Evolutionary conservation across 2,113 vertebrate species (phyloP).

Genomic region (Danionella cerebrum): DNA sequence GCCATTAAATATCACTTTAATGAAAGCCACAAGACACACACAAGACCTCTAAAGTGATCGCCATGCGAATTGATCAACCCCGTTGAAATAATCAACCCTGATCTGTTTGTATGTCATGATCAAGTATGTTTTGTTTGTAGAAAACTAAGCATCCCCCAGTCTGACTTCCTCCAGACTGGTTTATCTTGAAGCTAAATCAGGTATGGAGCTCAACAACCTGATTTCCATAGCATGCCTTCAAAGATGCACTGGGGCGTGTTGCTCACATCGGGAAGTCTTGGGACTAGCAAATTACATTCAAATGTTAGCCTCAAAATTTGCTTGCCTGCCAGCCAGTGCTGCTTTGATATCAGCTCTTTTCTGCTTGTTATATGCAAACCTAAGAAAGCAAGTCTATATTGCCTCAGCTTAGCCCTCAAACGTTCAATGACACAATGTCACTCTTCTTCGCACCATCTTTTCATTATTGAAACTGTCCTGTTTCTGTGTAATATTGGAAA

Average conservation of each 20-base stretch:
- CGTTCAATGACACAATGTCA: not conserved
- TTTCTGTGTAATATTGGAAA: too few relatives aligned
- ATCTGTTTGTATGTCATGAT: too few relatives aligned
- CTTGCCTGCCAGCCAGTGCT: constrained; percentile 50
- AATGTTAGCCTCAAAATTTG: constrained; percentile 70
- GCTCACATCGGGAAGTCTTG: constrained; percentile 67
- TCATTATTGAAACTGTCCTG: too few relatives aligned
- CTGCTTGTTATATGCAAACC: constrained; percentile 68
- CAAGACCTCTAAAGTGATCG: too few relatives aligned
- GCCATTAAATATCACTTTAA: too few relatives aligned
- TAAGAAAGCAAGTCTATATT: constrained; percentile 6
- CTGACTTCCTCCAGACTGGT: not conserved
- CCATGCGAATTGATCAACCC: too few relatives aligned
- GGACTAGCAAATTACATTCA: constrained; percentile 70
- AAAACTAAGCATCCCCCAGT: not conserved
- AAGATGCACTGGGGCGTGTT: constrained; percentile 56
- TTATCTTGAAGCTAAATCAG: not conserved
- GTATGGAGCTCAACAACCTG: constrained; percentile 32
- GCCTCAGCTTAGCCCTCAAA: not conserved
- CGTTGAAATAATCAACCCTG: too few relatives aligned
- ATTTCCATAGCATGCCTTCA: constrained; percentile 66
- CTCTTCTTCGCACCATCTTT: not conserved
- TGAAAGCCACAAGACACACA: too few relatives aligned
- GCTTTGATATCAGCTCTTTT: constrained; percentile 62
- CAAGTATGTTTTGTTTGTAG: too few relatives aligned